Percentiles rank a stretch among this genome's conserved stretches.
phyloP scores from a whole-genome alignment of 2,797 vertebrate genomes.

The Bradypodion ventrale region DNA sequence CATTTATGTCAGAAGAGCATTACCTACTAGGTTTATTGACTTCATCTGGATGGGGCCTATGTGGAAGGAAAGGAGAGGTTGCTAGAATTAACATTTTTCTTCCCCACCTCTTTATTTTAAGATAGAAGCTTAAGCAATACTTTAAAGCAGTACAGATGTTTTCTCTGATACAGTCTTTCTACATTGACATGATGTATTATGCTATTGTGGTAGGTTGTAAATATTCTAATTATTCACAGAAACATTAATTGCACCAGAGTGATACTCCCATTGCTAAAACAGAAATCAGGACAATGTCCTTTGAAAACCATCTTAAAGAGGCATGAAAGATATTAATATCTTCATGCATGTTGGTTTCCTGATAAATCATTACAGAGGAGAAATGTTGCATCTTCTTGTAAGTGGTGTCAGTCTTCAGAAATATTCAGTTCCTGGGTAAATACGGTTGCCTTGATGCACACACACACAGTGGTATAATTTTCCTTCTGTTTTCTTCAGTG shows the following conservation, averaged over 20 bases:
- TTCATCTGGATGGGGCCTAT: background rate
- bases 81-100: background rate
- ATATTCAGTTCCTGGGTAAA: conserved; percentile 18
- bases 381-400: conserved; percentile 32
- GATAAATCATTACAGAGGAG: conserved; percentile 39
- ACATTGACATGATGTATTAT: background rate
- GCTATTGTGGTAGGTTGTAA: conserved; percentile 38
- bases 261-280: conserved; percentile 44
- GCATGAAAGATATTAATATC: conserved; percentile 32
- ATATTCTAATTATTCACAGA: conserved; percentile 41
- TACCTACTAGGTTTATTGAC: background rate
- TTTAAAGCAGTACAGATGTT: background rate
- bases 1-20: background rate
- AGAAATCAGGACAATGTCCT: conserved; percentile 36
- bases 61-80: background rate
- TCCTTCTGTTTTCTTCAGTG: background rate
- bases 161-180: background rate
- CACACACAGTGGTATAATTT: too few species aligned
- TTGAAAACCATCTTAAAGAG: conserved; percentile 13
- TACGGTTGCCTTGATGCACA: too few species aligned
- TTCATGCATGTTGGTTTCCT: conserved; percentile 33
- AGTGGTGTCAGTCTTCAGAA: conserved; percentile 41
- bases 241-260: conserved; percentile 28
- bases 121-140: conserved; percentile 19
- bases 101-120: background rate